phyloP scores from a whole-genome alignment of 2,113 vertebrate species.

The Polyodon spathula region DNA sequence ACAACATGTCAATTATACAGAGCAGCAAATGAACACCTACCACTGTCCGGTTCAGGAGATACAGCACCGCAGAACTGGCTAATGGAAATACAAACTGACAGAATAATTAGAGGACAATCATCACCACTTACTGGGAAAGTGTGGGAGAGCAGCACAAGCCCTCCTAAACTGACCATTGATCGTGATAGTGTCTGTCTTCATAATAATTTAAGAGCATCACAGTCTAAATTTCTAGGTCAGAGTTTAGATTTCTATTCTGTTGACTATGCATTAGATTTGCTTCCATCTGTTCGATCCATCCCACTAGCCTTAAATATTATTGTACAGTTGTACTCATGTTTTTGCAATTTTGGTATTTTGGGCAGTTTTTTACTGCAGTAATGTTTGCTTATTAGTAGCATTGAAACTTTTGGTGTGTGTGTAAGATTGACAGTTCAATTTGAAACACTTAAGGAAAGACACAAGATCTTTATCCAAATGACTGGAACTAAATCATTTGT shows the following conservation, averaged over 20 bases:
- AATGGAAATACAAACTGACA: slow-evolving; percentile 17
- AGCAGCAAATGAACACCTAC: slow-evolving; percentile 13
- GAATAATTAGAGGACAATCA: slow-evolving; percentile 21
- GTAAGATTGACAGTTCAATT: too few species aligned
- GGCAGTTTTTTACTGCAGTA: too few species aligned
- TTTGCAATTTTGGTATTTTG: too few species aligned
- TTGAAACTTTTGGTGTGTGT: too few species aligned
- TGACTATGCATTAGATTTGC: not conserved
- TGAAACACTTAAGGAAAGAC: too few species aligned
- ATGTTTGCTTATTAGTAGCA: too few species aligned
- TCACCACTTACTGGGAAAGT: slow-evolving; percentile 18
- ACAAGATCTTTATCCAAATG: too few species aligned
- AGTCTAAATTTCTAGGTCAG: slow-evolving; percentile 15
- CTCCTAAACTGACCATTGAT: slow-evolving; percentile 1
- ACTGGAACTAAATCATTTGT: too few species aligned
- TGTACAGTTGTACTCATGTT: too few species aligned
- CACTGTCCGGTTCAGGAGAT: slow-evolving; percentile 17
- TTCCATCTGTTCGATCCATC: not conserved
- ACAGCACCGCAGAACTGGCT: not conserved
- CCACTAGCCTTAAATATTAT: too few species aligned
- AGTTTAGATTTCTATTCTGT: slow-evolving; percentile 9
- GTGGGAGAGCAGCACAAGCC: slow-evolving; percentile 2
- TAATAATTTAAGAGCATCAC: slow-evolving; percentile 21
- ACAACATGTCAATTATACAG: slow-evolving; percentile 19
- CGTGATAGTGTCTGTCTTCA: slow-evolving; percentile 1